Base-by-base conservation (phyloP, 2,113 vertebrate species). In the Quiscalus mexicanus region DNA sequence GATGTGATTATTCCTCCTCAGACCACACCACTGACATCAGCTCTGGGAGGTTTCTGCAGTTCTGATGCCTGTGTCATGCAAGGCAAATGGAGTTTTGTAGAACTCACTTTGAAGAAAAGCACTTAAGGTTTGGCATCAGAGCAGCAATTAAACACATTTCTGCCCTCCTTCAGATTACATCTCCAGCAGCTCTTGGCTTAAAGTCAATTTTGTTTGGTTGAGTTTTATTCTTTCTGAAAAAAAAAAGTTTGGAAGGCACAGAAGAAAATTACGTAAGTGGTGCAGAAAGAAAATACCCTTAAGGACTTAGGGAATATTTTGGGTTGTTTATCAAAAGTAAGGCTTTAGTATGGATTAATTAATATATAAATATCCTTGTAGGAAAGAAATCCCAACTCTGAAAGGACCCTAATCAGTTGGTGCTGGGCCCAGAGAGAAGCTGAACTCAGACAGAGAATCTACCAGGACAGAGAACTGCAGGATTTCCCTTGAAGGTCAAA, bases 81-180 rank as follows among this genome's bases (percentile, higher is more conserved):
- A 76, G 49, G 67, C 63, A 92, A 91, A 83, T 49, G 3, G 45
- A 68, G 30, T 64, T 77, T 74, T 39, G 78, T 33, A 84, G 55
- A 58, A 45, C 30, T 75, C 60, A 8, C n/a, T 70, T 33, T 58
- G 77, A 67, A 95, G 84, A 19, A 74, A 65, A 39, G 69, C 84
- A 78, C 58, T 96, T 76, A 82, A 78, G 52, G n/a, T 70, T 47
- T 91, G 92, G 87, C 82, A 91, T 47, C 56, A 50, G 45, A 87
- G 71, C 74, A 87, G 77, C 63, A 76, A 80, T 44, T 65, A 69
- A 83, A 82, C 8, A 12, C 28, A 69, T 70, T 74, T 75, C 45
- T 80, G 63, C 50, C 63, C 64, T 60, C 55, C 30, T 89, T 65
- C 65, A 89, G 77, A 70, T 58, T 58, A 6, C 21, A 27, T 30